Conservation (phyloP, 92 coral and sea anemone species). For the Ricordea florida region DNA sequence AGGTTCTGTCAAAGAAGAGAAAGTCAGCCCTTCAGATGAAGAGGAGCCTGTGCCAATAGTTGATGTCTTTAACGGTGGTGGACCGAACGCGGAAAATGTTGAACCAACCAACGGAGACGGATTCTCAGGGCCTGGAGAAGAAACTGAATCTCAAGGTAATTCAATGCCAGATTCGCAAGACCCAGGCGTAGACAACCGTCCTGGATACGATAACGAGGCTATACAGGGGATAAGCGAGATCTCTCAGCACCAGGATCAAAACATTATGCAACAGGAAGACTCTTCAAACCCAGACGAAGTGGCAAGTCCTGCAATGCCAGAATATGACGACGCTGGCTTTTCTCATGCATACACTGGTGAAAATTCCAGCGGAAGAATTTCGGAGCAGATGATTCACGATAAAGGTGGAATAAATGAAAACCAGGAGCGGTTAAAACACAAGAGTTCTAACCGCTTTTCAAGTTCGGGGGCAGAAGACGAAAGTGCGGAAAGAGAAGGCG, state of each 20-base stretch:
- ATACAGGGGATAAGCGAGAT: slow-evolving; percentile 32
- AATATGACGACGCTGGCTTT: neutral
- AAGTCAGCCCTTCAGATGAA: too few relatives aligned
- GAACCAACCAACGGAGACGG: neutral
- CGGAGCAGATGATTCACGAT: neutral
- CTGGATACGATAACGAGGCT: slow-evolving; percentile 24
- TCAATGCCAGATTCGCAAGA: neutral
- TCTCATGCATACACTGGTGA: slow-evolving; percentile 25
- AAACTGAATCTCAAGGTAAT: neutral
- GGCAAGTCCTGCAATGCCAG: slow-evolving; percentile 1
- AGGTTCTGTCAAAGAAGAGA: too few relatives aligned
- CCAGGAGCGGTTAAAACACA: neutral
- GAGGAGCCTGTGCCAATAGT: too few relatives aligned
- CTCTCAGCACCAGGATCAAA: slow-evolving; percentile 15
- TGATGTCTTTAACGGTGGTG: too few relatives aligned
- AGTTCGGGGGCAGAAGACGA: too few relatives aligned
- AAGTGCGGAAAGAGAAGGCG: too few relatives aligned
- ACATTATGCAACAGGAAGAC: neutral
- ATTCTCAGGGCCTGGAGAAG: neutral
- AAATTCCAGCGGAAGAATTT: neutral
- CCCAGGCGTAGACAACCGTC: too few relatives aligned
- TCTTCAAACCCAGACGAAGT: neutral
- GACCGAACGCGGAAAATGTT: neutral
- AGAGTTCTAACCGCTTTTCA: too few relatives aligned
- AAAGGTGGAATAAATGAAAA: neutral